Conservation (phyloP, 2,888 invertebrate species). For the Hermaeophaga mercurialis region DNA sequence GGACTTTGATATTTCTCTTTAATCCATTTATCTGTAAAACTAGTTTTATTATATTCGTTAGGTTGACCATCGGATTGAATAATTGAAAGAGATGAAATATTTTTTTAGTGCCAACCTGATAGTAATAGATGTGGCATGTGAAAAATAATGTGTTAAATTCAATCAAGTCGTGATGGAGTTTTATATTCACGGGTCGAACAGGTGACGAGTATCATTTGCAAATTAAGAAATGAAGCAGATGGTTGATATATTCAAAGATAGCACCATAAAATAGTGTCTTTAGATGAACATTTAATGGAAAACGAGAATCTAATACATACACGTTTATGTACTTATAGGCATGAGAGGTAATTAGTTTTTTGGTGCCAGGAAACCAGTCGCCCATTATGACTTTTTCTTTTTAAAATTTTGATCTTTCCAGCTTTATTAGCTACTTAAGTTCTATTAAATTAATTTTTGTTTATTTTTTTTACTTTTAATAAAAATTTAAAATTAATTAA, state of each 20-base stretch:
- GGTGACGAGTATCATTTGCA: slow-evolving; percentile 13
- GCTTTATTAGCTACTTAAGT: no score
- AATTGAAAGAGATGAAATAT: no score
- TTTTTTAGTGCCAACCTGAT: no score
- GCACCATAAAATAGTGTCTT: neutral
- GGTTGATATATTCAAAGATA: neutral
- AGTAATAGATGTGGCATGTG: neutral
- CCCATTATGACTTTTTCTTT: no score
- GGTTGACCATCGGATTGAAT: no score
- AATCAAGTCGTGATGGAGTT: slow-evolving; percentile 4
- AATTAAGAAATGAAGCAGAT: slow-evolving; percentile 14
- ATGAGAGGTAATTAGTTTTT: neutral
- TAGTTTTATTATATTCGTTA: no score
- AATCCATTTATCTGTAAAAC: no score
- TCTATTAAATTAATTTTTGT: no score
- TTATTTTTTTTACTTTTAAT: no score
- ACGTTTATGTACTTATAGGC: neutral
- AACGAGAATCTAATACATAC: slow-evolving; percentile 5
- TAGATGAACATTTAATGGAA: slow-evolving; percentile 6
- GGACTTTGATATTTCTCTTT: no score
- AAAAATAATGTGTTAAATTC: slow-evolving; percentile 4
- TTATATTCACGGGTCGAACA: slow-evolving; percentile 7
- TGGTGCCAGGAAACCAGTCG: neutral
- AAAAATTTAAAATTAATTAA: no score
- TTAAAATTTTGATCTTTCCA: no score